These are phyloP conservation scores for Orchesella cincta DNA, from an alignment of 1,140 invertebrate genomes.

Conservation along the genomic window DNA sequence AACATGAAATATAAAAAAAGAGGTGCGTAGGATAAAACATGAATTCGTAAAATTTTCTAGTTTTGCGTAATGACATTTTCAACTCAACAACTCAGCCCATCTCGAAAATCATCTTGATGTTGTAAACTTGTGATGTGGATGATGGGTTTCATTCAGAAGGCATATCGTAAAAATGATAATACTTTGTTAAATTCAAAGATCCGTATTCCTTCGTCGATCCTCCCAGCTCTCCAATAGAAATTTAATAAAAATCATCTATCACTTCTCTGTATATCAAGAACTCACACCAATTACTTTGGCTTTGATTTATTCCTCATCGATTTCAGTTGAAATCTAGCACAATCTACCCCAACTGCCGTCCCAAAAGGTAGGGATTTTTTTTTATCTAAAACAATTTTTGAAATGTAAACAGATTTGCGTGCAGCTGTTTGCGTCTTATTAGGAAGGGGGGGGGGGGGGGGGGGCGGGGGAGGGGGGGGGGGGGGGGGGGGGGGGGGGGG, in stretches of 20 bases:
- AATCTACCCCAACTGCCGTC: not conserved
- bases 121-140: not conserved
- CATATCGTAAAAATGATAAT: not conserved
- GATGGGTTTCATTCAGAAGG: not conserved
- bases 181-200: not conserved
- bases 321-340: not conserved
- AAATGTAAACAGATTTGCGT: too few relatives aligned
- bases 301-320: too few relatives aligned
- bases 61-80: not conserved
- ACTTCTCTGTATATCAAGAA: not conserved
- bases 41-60: constrained; percentile 16
- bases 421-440: too few relatives aligned
- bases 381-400: not conserved
- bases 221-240: constrained; percentile 3
- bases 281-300: too few relatives aligned
- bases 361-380: not conserved
- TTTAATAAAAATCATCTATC: constrained; percentile 7
- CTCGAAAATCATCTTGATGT: not conserved
- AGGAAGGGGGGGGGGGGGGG: not conserved
- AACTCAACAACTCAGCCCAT: constrained; percentile 2
- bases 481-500: not conserved
- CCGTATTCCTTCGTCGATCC: constrained; percentile 10
- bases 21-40: not conserved
- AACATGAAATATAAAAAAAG: not conserved
- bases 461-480: not conserved